These are phyloP conservation scores for Nothocercus julius DNA, from an alignment of 2,113 vertebrate genomes.

Conservation along the genomic window DNA sequence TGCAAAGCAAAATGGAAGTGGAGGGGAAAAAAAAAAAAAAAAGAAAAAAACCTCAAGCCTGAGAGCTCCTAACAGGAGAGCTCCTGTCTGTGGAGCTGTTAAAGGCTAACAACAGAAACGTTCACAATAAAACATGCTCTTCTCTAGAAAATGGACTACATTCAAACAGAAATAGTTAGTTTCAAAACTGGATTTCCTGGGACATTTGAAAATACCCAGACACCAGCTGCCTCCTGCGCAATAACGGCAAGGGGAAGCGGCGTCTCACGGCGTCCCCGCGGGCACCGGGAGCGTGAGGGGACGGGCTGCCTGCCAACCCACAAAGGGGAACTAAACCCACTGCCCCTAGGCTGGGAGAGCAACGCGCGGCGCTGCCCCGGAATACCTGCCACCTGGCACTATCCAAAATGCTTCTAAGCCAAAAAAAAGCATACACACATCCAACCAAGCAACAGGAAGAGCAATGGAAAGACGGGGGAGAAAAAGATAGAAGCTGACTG, in stretches of 20 bases:
- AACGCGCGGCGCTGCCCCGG: neutral
- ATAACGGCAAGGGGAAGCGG: neutral
- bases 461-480: neutral
- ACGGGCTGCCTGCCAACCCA: neutral
- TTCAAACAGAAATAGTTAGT: neutral
- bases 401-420: neutral
- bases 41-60: neutral
- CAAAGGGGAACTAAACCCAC: neutral
- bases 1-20: neutral
- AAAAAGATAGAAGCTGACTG: neutral
- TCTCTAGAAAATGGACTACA: neutral
- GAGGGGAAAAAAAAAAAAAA: too few relatives aligned
- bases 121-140: neutral
- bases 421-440: too few relatives aligned
- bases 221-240: neutral
- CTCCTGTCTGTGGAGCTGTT: neutral
- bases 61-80: neutral
- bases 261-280: neutral
- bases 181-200: neutral
- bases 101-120: neutral
- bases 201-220: conserved; percentile 26
- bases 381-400: neutral
- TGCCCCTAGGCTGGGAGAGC: neutral
- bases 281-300: neutral
- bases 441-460: neutral